Percentiles rank a stretch among this genome's conserved stretches.
Evolutionary conservation across 2,113 vertebrate species (phyloP).

Genomic region (Sphaerodactylus townsendi): DNA sequence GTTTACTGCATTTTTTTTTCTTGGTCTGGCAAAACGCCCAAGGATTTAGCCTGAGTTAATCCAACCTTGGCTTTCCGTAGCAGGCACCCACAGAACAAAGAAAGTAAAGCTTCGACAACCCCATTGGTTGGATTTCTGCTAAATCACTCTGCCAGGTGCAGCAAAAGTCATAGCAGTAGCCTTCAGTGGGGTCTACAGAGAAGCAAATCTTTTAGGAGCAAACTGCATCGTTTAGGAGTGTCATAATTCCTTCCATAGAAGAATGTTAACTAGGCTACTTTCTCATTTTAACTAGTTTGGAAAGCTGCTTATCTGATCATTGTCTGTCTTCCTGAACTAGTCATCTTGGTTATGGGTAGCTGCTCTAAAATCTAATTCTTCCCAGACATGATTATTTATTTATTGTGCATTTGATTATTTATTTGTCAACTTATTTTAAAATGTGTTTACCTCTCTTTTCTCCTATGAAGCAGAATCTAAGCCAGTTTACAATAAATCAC

Average conservation of each 20-base stretch:
- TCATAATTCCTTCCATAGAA: slow-evolving; percentile 21
- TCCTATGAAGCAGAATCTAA: too few relatives aligned
- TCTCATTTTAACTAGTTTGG: not conserved
- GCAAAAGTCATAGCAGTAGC: slow-evolving; percentile 52
- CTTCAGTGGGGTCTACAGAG: slow-evolving; percentile 18
- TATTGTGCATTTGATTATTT: too few relatives aligned
- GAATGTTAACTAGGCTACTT: not conserved
- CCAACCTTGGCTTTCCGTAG: slow-evolving; percentile 61
- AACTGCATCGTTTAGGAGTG: slow-evolving; percentile 22
- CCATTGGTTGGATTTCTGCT: slow-evolving; percentile 37
- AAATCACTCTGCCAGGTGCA: slow-evolving; percentile 67
- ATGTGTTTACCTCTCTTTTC: too few relatives aligned
- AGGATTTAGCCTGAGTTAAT: slow-evolving; percentile 66
- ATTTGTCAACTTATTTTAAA: too few relatives aligned
- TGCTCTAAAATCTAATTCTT: not conserved
- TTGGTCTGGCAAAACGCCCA: slow-evolving; percentile 66
- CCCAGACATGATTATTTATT: not conserved
- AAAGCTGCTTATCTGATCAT: slow-evolving; percentile 8
- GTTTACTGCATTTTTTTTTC: not conserved
- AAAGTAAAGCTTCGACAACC: slow-evolving; percentile 62
- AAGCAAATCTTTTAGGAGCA: slow-evolving; percentile 32
- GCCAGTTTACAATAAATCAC: too few relatives aligned
- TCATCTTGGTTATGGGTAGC: not conserved
- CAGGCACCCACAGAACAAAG: slow-evolving; percentile 68
- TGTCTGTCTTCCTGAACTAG: slow-evolving; percentile 6